These are phyloP conservation scores for Merodon equestris DNA, from an alignment of 2,888 invertebrate genomes.

Conservation along the genomic window DNA sequence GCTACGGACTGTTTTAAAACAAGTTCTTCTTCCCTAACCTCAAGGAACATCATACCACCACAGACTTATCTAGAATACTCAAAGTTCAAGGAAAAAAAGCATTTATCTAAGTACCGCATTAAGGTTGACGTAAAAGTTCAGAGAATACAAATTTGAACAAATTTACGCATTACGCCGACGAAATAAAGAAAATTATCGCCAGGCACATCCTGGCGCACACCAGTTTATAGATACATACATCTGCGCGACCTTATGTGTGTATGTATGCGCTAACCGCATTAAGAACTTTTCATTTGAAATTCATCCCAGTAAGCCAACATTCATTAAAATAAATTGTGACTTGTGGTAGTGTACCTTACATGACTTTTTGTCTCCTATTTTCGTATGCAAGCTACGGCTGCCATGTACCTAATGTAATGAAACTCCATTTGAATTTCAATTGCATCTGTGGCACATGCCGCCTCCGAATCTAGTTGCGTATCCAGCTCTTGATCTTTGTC, in stretches of 20 bases:
- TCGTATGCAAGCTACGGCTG: slow-evolving; percentile 56
- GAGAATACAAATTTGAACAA: slow-evolving; percentile 9
- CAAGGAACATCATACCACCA: too few relatives aligned
- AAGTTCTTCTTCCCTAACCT: too few relatives aligned
- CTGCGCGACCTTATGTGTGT: neutral
- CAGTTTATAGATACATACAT: slow-evolving; percentile 1
- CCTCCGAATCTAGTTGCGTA: slow-evolving; percentile 57
- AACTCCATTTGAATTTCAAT: slow-evolving; percentile 65
- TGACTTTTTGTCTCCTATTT: slow-evolving; percentile 45
- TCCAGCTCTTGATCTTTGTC: slow-evolving; percentile 53
- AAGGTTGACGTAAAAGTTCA: neutral
- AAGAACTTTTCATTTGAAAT: slow-evolving; percentile 62
- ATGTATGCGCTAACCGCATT: slow-evolving; percentile 20
- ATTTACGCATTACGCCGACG: neutral
- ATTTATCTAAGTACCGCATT: too few relatives aligned
- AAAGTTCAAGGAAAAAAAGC: too few relatives aligned
- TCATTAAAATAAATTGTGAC: slow-evolving; percentile 66
- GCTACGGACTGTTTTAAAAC: too few relatives aligned
- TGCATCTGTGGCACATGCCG: slow-evolving; percentile 50
- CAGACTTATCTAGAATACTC: too few relatives aligned
- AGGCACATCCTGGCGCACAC: neutral
- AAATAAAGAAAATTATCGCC: slow-evolving; percentile 22
- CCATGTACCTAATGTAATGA: slow-evolving; percentile 61
- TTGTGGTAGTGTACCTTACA: slow-evolving; percentile 57
- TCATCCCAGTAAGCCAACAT: slow-evolving; percentile 59